Conservation (phyloP, 2,113 vertebrate genomes). For the Dasyornis broadbenti region DNA sequence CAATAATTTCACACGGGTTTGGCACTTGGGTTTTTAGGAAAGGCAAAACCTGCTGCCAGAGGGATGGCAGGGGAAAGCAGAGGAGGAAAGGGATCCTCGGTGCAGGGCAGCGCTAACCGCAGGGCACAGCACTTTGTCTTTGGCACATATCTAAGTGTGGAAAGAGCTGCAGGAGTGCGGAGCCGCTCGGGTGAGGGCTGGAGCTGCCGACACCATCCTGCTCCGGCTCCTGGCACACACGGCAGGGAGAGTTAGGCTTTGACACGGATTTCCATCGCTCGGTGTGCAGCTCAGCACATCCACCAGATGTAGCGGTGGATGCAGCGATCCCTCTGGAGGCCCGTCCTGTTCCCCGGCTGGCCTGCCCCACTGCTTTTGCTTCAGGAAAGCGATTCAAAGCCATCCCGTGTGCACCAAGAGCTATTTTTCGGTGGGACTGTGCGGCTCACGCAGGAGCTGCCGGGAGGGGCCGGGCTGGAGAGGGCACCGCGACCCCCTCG, state of each 20-base stretch:
- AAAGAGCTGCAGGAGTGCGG: accelerated
- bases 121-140: accelerated
- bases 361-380: neutral
- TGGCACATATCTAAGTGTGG: accelerated
- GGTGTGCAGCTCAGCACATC: accelerated
- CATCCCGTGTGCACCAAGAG: accelerated
- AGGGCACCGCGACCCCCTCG: too few relatives aligned
- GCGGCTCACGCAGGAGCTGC: neutral
- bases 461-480: too few relatives aligned
- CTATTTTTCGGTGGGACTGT: accelerated
- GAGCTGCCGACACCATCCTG: neutral
- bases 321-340: neutral
- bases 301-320: accelerated
- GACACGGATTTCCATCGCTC: accelerated
- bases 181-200: neutral
- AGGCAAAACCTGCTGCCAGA: neutral
- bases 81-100: neutral
- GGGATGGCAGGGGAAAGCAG: neutral
- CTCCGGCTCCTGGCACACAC: accelerated
- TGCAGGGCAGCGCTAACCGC: neutral
- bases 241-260: accelerated
- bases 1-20: accelerated
- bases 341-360: accelerated
- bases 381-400: accelerated
- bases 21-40: neutral